Evolutionary conservation across 2,113 vertebrate species (phyloP), one percentile per base, ranked within the genome.

Genomic region (Amblyopsis rosae): DNA sequence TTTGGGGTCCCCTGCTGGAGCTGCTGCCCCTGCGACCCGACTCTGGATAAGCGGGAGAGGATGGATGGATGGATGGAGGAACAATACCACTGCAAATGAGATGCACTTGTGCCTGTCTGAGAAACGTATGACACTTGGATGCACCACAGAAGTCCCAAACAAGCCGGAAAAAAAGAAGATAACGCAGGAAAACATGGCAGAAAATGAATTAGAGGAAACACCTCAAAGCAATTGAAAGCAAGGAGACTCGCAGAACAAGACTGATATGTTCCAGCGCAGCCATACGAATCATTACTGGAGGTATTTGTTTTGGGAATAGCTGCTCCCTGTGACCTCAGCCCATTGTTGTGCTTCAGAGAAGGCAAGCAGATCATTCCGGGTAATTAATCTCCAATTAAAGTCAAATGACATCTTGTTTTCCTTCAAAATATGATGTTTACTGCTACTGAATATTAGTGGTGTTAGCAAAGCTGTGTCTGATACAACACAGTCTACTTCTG

Each of bases 181-280:
- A 15, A 15, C 49, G 49, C 10, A 11, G 49, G 9, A 51, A 51
- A 51, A 51, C 53, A 55, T n/a, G 16, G 53, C 3, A n/a, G n/a
- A 9, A 17, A 55, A 16, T n/a, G 45, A 0, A 45, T 45, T 61
- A 5, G 33, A 45, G 32, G 32, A 59, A 61, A 88, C 89, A 84
- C 88, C 89, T 87, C 86, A 88, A 84, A 88, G 85, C 73, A 87
- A 90, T 80, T 82, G 83, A 87, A 84, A 83, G 81, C 65, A 65
- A 87, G 82, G 63, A 53, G 50, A 59, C 85, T 84, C 81, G 45
- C 6, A 77, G 77, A 82, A 86, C 58, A 10, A 59, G 72, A 64
- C 63, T 67, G 26, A 75, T 66, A 47, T 75, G 61, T 88, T 75
- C 82, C 63, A 67, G 82, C 83, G 88, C 83, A 87, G 87, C 86